Evolutionary conservation across 92 coral and sea anemone species (phyloP), one percentile per base, ranked within the genome.

Genomic region (Parazoanthus atlanticus): DNA sequence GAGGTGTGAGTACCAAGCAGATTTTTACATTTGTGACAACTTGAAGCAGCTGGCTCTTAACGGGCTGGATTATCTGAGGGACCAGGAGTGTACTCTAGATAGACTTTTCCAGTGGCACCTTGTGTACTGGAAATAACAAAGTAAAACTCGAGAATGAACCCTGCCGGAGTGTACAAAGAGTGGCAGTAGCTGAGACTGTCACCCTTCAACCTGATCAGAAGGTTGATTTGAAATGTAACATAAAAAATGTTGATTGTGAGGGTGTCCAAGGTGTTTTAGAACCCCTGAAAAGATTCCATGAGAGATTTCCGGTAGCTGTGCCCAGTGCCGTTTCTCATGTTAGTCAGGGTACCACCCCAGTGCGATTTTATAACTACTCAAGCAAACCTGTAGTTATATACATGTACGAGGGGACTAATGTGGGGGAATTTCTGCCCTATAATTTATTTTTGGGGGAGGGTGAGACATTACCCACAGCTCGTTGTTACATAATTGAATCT

Each of bases 341-440:
- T 30, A 61, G 21, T 7, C 28, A 83, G 0, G 64, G 34, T n/a
- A 26, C 11, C 1, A 80, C 21, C 8, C 89, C 83, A 8, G 89
- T 86, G n/a, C 75, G 81, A 11, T 75, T 86, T 72, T 86, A 76
- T 6, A 86, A 86, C 89, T 85, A 85, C 78, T 85, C 71, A 1
- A 21, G 9, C 5, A 56, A 25, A 16, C 80, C 80, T 10, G 46
- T 86, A 23, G 30, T 71, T 29, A 86, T 86, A 19, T 76, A 86
- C 89, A 86, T n/a, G n/a, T n/a, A n/a, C n/a, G n/a, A 86, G 4
- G 21, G 74, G 69, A 88, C 86, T 6, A 88, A 41, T 41, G 85
- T 69, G 21, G 73, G 69, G 49, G 90, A n/a, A 88, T 36, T 88
- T 88, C 90, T 88, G 79, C 15, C 90, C n/a, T n/a, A n/a, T n/a